Evolutionary conservation across 2,113 vertebrate genomes (phyloP).

Genomic region (Sinocyclocheilus grahami): DNA sequence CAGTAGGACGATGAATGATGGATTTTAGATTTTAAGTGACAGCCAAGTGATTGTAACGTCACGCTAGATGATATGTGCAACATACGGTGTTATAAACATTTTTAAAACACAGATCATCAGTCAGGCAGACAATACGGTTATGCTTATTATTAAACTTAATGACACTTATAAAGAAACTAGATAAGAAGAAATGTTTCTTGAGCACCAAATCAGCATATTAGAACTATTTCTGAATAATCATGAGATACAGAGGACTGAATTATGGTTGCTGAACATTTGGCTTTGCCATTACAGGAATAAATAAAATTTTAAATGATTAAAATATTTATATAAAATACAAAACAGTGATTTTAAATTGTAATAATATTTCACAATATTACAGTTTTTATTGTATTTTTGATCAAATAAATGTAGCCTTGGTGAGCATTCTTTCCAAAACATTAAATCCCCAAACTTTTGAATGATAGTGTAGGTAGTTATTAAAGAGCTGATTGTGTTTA

Average conservation of each 20-base stretch:
- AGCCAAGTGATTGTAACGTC: not conserved
- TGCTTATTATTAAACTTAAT: not conserved
- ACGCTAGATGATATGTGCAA: not conserved
- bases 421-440: not conserved
- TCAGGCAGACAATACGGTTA: not conserved
- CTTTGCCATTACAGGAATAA: too few relatives aligned
- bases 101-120: not conserved
- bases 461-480: not conserved
- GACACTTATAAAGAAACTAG: too few relatives aligned
- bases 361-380: not conserved
- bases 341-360: not conserved
- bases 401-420: not conserved
- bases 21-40: not conserved
- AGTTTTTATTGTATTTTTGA: not conserved
- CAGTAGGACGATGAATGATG: slow-evolving; percentile 17
- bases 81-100: not conserved
- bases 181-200: too few relatives aligned
- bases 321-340: too few relatives aligned
- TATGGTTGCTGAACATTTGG: too few relatives aligned
- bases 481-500: not conserved
- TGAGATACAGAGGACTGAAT: too few relatives aligned
- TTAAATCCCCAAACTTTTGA: not conserved
- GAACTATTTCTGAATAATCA: too few relatives aligned
- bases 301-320: too few relatives aligned
- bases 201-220: too few relatives aligned